Evolutionary conservation across 2,797 vertebrate genomes (phyloP), one percentile per base, ranked within the genome.

Genomic region (Buphagus erythrorhynchus): DNA sequence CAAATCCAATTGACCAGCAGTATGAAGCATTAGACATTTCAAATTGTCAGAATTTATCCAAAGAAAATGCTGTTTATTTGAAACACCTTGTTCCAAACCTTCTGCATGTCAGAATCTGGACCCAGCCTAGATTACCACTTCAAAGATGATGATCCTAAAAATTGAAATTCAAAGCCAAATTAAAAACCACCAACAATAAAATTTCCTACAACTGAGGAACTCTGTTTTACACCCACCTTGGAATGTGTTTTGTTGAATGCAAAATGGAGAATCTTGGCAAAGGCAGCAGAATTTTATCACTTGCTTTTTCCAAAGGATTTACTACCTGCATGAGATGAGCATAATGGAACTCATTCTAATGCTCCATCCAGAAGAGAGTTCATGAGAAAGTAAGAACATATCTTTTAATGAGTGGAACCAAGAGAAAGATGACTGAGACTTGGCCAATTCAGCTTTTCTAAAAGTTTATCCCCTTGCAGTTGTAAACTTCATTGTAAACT

Each of bases 241-340:
- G 76, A 93, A 94, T 42, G 20, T 55, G 40, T 86, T 95, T 84
- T 11, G 3, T 45, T 75, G 46, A 88, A 72, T 51, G 9, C 15
- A 93, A 73, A 80, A 76, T 75, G 9, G 1, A 81, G 29, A 81
- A 81, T 48, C 43, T 92, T 94, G 82, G 73, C 80, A 92, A 93
- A 88, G 51, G 62, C 3, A 69, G 21, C 33, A 84, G 40, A 66
- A 81, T 81, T 86, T 92, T 90, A 88, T 93, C 36, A 24, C 33
- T 83, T 80, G 13, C 8, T 65, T 94, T 95, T 94, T 86, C 73
- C 80, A 91, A 48, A 72, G 58, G 9, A 68, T 92, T 92, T 96
- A 79, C 86, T 92, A 85, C 59, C 80, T 90, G 77, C 58, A 65
- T 5, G 40, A 40, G 61, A 93, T 75, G 29, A 74, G 49, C 11